phyloP scores from a whole-genome alignment of 2,888 invertebrate species.

The Hirtodrosophila duncani region DNA sequence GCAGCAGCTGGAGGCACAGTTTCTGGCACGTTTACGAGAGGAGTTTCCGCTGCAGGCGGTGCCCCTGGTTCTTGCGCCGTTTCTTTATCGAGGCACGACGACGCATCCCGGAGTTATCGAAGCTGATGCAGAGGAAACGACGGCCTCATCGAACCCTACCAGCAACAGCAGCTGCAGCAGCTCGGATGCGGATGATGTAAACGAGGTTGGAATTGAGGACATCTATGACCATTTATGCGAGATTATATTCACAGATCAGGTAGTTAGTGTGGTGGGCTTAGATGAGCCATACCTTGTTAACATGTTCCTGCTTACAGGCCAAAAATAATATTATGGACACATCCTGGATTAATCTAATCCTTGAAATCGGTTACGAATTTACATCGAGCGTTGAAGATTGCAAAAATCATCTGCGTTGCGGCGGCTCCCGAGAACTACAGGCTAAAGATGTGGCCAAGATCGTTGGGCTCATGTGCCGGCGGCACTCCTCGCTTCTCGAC shows the following conservation, averaged over 20 bases:
- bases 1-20: conserved; percentile 78
- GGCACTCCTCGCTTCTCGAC: conserved; percentile 82
- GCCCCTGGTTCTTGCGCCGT: conserved; percentile 92
- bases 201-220: conserved; percentile 76
- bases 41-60: conserved; percentile 94
- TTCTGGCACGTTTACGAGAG: conserved; percentile 88
- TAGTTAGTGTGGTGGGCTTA: conserved; percentile 3
- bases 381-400: conserved; percentile 93
- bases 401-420: conserved; percentile 89
- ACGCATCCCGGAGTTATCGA: conserved; percentile 37
- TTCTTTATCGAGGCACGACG: conserved; percentile 82
- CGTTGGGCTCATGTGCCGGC: conserved; percentile 91
- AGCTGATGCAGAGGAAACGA: conserved; percentile 57
- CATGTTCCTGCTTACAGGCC: no score
- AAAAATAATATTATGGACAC: conserved; percentile 83
- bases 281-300: not conserved
- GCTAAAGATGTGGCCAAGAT: conserved; percentile 91
- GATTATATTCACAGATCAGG: conserved; percentile 74
- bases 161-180: conserved; percentile 81
- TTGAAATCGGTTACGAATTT: conserved; percentile 93
- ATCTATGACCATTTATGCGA: conserved; percentile 77
- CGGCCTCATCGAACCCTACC: conserved; percentile 80
- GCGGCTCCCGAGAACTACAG: conserved; percentile 82
- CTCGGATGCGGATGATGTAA: conserved; percentile 80
- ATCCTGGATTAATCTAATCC: conserved; percentile 91